Evolutionary conservation across 1,140 invertebrate genomes (phyloP).

Genomic region (Cotesia vestalis): DNA sequence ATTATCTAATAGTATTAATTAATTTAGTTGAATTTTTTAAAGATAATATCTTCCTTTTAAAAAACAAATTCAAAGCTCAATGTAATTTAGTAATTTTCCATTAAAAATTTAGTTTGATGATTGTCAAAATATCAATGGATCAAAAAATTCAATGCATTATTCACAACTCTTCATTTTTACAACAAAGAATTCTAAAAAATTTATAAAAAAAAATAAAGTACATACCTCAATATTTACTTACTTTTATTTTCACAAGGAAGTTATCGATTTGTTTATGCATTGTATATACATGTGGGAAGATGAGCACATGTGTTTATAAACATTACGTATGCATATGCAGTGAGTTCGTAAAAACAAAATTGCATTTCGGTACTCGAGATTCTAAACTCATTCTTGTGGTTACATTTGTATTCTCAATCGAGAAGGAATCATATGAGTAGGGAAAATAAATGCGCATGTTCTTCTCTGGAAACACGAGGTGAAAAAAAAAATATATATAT

Average conservation of each 20-base stretch:
- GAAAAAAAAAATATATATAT: slow-evolving; percentile 23
- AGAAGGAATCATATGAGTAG: slow-evolving; percentile 23
- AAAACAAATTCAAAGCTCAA: too few species aligned
- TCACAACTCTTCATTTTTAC: too few species aligned
- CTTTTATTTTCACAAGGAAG: too few species aligned
- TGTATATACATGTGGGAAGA: background rate
- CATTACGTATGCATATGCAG: background rate
- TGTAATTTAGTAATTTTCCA: too few species aligned
- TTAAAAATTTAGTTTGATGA: too few species aligned
- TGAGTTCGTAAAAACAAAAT: slow-evolving; percentile 37
- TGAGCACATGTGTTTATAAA: background rate
- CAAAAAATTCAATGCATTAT: too few species aligned
- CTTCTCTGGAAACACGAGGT: slow-evolving; percentile 5
- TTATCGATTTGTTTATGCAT: too few species aligned
- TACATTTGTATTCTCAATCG: slow-evolving; percentile 44
- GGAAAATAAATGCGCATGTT: slow-evolving; percentile 14
- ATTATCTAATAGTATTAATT: too few species aligned
- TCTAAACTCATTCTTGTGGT: slow-evolving; percentile 38
- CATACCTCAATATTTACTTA: too few species aligned
- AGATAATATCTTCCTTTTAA: too few species aligned
- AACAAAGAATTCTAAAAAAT: background rate
- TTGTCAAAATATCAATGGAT: too few species aligned
- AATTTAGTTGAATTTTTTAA: too few species aligned
- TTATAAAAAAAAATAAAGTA: background rate
- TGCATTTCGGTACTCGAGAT: slow-evolving; percentile 44